These are phyloP conservation scores for Chelonus formosanus DNA, from an alignment of 2,888 invertebrate species.

Conservation along the genomic window DNA sequence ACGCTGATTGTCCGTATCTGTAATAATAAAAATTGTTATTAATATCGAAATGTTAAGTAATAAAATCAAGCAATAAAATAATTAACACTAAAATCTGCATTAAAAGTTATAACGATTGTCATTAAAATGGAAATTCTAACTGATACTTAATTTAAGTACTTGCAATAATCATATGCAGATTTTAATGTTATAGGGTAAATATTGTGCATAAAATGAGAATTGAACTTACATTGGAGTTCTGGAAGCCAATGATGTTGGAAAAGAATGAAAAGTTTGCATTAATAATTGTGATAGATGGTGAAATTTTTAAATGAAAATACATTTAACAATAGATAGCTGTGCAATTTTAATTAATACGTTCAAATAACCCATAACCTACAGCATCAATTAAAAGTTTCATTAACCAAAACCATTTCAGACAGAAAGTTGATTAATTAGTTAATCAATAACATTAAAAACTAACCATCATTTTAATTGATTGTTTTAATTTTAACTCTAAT, in stretches of 20 bases:
- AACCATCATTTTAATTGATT: too few relatives aligned
- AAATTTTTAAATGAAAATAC: neutral
- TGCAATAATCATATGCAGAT: neutral
- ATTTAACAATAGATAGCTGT: neutral
- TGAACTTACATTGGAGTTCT: conserved; percentile 65
- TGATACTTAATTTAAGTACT: too few relatives aligned
- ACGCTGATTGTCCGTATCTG: conserved; percentile 94
- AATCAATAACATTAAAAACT: too few relatives aligned
- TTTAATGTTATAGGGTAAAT: conserved; percentile 7
- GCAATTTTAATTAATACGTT: neutral
- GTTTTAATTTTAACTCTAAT: too few relatives aligned
- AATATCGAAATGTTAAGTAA: conserved; percentile 5
- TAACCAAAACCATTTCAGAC: too few relatives aligned
- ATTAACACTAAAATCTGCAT: too few relatives aligned
- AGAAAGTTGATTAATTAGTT: too few relatives aligned
- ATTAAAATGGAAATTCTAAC: too few relatives aligned
- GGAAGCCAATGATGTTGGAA: conserved; percentile 53
- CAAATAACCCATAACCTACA: too few relatives aligned
- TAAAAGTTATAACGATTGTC: too few relatives aligned
- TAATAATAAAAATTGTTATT: conserved; percentile 48
- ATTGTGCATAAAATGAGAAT: neutral
- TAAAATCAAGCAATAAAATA: too few relatives aligned
- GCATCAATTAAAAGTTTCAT: too few relatives aligned
- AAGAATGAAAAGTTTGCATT: conserved; percentile 39
- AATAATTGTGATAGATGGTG: neutral